phyloP scores from a whole-genome alignment of 2,797 vertebrate species.

The Parotocinclus haroldoi region DNA sequence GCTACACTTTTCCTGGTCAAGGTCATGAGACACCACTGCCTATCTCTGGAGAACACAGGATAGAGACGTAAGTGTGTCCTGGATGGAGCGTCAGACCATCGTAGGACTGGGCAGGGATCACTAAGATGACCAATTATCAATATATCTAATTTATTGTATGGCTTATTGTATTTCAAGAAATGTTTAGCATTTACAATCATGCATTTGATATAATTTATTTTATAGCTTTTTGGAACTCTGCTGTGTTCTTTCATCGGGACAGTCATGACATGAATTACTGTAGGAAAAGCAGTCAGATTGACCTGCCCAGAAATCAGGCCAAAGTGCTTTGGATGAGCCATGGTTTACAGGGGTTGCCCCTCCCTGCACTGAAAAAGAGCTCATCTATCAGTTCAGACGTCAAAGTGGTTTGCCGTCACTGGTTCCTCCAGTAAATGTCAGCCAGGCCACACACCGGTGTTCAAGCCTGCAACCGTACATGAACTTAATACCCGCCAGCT shows the following conservation, averaged over 20 bases:
- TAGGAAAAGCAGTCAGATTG: constrained; percentile 21
- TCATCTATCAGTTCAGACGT: constrained; percentile 20
- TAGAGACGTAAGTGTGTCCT: too few species aligned
- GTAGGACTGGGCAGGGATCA: too few species aligned
- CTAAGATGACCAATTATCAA: too few species aligned
- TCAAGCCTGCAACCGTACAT: constrained; percentile 29
- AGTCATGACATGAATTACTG: constrained; percentile 11
- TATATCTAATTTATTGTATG: too few species aligned
- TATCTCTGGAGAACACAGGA: too few species aligned
- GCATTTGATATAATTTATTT: too few species aligned
- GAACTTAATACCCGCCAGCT: constrained; percentile 35
- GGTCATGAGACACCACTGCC: too few species aligned
- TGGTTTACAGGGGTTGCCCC: constrained; percentile 6
- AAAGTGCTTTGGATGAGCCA: constrained; percentile 4
- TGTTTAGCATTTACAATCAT: too few species aligned
- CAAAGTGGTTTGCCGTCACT: constrained; percentile 24
- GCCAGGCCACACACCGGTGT: constrained; percentile 9
- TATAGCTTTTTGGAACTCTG: too few species aligned
- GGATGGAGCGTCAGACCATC: too few species aligned
- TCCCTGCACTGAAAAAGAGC: constrained; percentile 21
- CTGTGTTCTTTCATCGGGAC: not conserved
- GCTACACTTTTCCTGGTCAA: too few species aligned
- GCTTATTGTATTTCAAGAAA: too few species aligned
- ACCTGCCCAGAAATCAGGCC: constrained; percentile 21
- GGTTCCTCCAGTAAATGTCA: constrained; percentile 23